Evolutionary conservation across 2,888 invertebrate species (phyloP).

Genomic region (Anaspis maculata): DNA sequence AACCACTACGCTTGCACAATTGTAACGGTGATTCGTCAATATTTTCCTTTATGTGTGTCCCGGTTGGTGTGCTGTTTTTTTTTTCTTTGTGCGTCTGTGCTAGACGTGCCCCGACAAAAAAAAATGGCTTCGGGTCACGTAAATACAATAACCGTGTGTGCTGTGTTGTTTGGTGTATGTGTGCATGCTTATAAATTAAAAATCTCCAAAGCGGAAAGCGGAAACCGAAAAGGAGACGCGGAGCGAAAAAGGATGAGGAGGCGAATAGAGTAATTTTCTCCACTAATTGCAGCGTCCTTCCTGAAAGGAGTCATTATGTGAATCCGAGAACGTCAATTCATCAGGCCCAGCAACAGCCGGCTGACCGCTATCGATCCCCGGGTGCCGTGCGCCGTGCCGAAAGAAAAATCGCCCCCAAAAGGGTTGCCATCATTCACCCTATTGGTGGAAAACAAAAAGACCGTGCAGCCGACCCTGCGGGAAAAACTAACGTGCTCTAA

Average conservation of each 20-base stretch:
- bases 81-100: too few relatives aligned
- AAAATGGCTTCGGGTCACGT: too few relatives aligned
- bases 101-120: too few relatives aligned
- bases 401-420: constrained; percentile 25
- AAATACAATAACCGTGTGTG: too few relatives aligned
- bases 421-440: constrained; percentile 24
- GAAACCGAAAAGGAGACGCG: neutral
- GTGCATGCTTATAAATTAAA: too few relatives aligned
- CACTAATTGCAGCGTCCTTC: constrained; percentile 28
- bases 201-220: too few relatives aligned
- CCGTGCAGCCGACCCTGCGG: too few relatives aligned
- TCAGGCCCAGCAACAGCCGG: constrained; percentile 25
- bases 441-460: constrained; percentile 19
- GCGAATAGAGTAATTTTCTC: constrained; percentile 29
- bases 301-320: constrained; percentile 32
- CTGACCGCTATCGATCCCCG: constrained; percentile 26
- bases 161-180: too few relatives aligned
- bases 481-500: constrained; percentile 14
- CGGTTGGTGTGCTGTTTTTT: too few relatives aligned
- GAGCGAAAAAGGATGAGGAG: constrained; percentile 1
- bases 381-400: constrained; percentile 12
- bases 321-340: constrained; percentile 26
- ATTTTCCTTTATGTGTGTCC: too few relatives aligned
- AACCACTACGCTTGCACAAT: too few relatives aligned
- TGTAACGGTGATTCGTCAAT: too few relatives aligned